Percentiles rank a stretch among this genome's conserved stretches.
These are phyloP conservation scores for Tubulanus polymorphus DNA, from an alignment of 2,888 invertebrate genomes.

Conservation along the genomic window DNA sequence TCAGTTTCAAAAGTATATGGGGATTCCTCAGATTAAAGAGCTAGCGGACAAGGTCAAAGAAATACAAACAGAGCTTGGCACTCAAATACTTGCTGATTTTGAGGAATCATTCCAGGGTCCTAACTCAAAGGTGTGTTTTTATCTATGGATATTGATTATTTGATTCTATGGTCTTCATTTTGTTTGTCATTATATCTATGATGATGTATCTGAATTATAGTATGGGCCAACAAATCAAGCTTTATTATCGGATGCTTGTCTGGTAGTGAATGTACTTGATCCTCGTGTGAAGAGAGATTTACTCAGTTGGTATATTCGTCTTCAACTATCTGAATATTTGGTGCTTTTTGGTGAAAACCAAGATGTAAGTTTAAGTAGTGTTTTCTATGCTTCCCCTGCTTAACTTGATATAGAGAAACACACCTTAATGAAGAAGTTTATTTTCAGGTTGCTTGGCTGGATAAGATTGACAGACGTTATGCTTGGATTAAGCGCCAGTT, in stretches of 20 bases:
- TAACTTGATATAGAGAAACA: not conserved
- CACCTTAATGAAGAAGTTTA: not conserved
- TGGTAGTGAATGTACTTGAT: constrained; percentile 82
- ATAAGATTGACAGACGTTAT: constrained; percentile 68
- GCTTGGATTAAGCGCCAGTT: constrained; percentile 94
- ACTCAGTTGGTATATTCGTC: constrained; percentile 81
- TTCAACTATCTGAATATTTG: constrained; percentile 85
- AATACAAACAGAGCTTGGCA: constrained; percentile 72
- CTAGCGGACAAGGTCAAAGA: constrained; percentile 77
- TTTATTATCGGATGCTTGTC: constrained; percentile 68
- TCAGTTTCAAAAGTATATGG: constrained; percentile 86
- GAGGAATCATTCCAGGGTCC: constrained; percentile 67
- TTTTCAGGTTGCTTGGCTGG: constrained; percentile 76
- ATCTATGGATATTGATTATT: constrained; percentile 2
- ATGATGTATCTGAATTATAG: constrained; percentile 25
- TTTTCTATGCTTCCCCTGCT: not conserved
- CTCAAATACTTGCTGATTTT: constrained; percentile 88
- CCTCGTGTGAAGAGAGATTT: constrained; percentile 79
- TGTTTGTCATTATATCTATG: too few relatives aligned
- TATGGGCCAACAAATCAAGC: constrained; percentile 50
- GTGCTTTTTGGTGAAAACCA: constrained; percentile 93
- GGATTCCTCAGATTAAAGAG: constrained; percentile 85
- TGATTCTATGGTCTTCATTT: too few relatives aligned
- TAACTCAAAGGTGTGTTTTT: constrained; percentile 52
- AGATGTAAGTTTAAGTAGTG: constrained; percentile 60